Percentiles rank a stretch among this genome's conserved stretches.
Conservation (phyloP, 2,113 vertebrate genomes). For the Centropus unirufus region DNA sequence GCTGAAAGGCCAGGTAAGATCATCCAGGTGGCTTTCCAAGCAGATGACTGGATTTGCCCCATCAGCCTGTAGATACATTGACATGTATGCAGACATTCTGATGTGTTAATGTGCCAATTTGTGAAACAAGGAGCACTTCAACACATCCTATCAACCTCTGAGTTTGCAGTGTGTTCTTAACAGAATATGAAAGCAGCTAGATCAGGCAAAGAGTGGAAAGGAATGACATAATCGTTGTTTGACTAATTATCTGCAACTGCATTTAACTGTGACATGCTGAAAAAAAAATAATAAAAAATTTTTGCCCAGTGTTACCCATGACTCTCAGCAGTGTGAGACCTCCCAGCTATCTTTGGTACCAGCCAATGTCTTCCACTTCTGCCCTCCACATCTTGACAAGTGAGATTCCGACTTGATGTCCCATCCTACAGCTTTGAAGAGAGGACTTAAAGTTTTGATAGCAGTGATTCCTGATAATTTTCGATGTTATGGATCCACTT, state of each 20-base stretch:
- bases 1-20: not conserved
- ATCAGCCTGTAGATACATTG: not conserved
- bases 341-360: not conserved
- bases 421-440: not conserved
- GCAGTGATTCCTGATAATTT: not conserved
- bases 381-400: fast-evolving
- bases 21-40: not conserved
- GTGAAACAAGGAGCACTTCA: not conserved
- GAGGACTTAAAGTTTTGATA: not conserved
- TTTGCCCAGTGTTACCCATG: not conserved
- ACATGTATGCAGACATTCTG: fast-evolving
- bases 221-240: not conserved
- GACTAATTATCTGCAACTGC: not conserved
- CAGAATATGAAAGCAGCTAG: not conserved
- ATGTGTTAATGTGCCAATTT: not conserved
- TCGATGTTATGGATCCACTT: not conserved
- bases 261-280: not conserved
- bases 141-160: fast-evolving
- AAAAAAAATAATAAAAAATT: not conserved
- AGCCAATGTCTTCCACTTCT: not conserved
- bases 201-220: not conserved
- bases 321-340: no score
- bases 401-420: not conserved
- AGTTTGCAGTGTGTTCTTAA: not conserved
- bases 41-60: not conserved